A percentile compares a stretch with the other conserved stretches of the same genome.
These are phyloP conservation scores for Calidris pygmaea DNA, from an alignment of 2,113 vertebrate genomes.

Conservation along the genomic window DNA sequence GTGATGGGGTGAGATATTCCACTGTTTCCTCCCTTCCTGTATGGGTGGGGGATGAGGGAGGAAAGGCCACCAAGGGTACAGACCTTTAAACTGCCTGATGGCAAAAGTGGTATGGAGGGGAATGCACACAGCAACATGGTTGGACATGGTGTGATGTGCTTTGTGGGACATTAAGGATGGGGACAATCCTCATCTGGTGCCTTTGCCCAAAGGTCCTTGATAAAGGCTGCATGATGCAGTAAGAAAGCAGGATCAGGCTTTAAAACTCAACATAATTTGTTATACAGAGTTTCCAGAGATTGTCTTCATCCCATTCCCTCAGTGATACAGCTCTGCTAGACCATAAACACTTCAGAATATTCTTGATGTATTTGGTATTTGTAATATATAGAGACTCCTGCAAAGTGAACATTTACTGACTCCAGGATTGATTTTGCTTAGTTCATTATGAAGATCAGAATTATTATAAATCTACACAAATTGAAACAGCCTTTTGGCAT, in stretches of 20 bases:
- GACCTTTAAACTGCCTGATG: not conserved
- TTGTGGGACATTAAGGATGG: not conserved
- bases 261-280: slow-evolving; percentile 11
- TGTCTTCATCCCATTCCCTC: not conserved
- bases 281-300: slow-evolving; percentile 26
- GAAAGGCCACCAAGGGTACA: not conserved
- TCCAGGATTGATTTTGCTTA: not conserved
- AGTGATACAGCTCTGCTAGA: not conserved
- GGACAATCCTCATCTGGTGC: not conserved
- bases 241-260: not conserved
- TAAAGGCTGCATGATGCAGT: not conserved
- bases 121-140: not conserved
- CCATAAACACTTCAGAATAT: not conserved
- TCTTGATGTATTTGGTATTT: not conserved
- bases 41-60: not conserved
- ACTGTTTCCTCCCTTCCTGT: not conserved
- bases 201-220: not conserved
- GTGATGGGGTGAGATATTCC: not conserved
- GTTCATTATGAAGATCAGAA: slow-evolving; percentile 19
- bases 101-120: not conserved
- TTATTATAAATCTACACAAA: slow-evolving; percentile 44
- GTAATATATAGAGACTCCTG: not conserved
- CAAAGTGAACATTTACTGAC: slow-evolving; percentile 1
- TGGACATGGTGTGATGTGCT: not conserved
- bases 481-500: slow-evolving; percentile 29